Percentiles rank a stretch among this genome's conserved stretches.
These are phyloP conservation scores for Hydrozoanthus gracilis DNA, from an alignment of 92 coral and sea anemone species.

Conservation along the genomic window DNA sequence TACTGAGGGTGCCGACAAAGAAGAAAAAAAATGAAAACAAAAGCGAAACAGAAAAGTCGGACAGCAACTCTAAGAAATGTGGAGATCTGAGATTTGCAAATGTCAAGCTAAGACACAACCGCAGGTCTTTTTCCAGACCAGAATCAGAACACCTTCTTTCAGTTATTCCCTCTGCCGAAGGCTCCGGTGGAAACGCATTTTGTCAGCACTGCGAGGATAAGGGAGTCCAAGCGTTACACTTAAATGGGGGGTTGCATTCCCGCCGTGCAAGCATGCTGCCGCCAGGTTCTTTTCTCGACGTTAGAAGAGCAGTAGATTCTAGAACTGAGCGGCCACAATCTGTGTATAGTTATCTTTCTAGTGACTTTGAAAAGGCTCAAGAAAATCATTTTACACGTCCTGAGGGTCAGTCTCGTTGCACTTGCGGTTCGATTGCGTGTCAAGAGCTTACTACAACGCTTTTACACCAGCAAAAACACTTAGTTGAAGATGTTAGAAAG, in stretches of 20 bases:
- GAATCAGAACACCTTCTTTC: slow-evolving; percentile 36
- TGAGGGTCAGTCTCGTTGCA: background rate
- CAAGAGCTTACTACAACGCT: background rate
- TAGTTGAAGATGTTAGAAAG: slow-evolving; percentile 80
- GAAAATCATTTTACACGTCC: background rate
- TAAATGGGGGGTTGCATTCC: slow-evolving; percentile 19
- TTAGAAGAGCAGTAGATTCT: background rate
- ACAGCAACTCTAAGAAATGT: slow-evolving; percentile 4
- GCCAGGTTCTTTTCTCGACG: background rate
- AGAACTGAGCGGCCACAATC: slow-evolving; percentile 14
- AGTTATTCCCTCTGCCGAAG: slow-evolving; percentile 2
- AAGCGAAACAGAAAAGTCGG: slow-evolving; percentile 34
- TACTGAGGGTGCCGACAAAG: slow-evolving; percentile 62
- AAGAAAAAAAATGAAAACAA: slow-evolving; percentile 45
- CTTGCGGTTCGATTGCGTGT: slow-evolving; percentile 7
- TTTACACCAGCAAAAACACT: slow-evolving; percentile 82
- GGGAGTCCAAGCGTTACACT: slow-evolving; percentile 8
- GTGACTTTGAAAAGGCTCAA: background rate
- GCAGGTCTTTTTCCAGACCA: slow-evolving; percentile 1
- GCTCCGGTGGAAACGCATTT: background rate
- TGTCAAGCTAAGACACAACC: background rate
- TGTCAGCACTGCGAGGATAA: slow-evolving; percentile 32
- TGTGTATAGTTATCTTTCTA: slow-evolving; percentile 24
- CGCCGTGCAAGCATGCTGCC: slow-evolving; percentile 9
- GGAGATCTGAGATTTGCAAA: slow-evolving; percentile 11